Evolutionary conservation across 2,113 vertebrate species (phyloP), one percentile per base, ranked within the genome.

Genomic region (Seriola dumerili): DNA sequence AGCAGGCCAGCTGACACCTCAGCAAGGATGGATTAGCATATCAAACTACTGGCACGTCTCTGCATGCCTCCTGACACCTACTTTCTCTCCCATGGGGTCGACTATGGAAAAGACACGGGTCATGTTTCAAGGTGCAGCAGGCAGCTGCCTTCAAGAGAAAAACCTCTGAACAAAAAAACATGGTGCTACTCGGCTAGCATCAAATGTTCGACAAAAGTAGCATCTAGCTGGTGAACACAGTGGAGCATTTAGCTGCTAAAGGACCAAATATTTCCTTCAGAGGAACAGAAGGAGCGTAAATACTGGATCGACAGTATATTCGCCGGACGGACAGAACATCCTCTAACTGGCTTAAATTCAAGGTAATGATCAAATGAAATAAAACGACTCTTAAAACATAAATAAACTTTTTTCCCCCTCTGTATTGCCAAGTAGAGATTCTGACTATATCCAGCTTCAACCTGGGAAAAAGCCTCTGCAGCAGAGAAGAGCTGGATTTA

Each of bases 1-100:
- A 90, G 89, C 91, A 92, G 92, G 92, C 81, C 85, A 85, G 82
- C 87, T 89, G 89, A 93, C 88, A 92, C 83, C 88, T 91, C 88
- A 65, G 89, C 62, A 2, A 89, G 91, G 85, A 74, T 61, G 81
- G 88, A 94, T 94, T 92, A 93, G 76, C 89, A 91, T 91, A 92
- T 94, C 92, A 93, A 92, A 89, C 87, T 73, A 81, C 79, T 89
- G 91, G 85, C 91, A 88, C 44, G 44, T 50, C 81, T 82, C 87
- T 42, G 80, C 80, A 84, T 85, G 89, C 83, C 86, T 91, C 76
- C 91, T 89, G 88, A 89, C 90, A 90, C 84, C 76, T 84, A 80
- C 46, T 8, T 29, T 76, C 80, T 78, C 72, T 88, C 92, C 78
- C 83, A 64, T 83, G 80, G 84, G 88, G 77, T 80, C 25, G 48